A percentile compares a stretch with the other conserved stretches of the same genome.
Conservation (phyloP, 2,797 vertebrate species). For the Onychomys torridus region DNA sequence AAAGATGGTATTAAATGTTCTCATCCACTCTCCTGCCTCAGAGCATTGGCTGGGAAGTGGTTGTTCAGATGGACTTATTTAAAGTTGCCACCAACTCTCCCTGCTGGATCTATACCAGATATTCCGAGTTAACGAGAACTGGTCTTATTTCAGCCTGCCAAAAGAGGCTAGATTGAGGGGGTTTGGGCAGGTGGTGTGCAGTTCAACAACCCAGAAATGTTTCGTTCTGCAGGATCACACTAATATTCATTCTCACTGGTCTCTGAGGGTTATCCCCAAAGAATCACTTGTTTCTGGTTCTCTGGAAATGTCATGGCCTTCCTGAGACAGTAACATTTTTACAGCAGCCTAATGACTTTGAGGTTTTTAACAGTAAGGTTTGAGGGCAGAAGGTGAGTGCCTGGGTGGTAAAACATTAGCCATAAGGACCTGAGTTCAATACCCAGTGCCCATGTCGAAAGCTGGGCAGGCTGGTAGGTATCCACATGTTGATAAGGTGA, state of each 20-base stretch:
- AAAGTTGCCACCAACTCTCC: neutral
- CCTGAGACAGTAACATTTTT: neutral
- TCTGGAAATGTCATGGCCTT: neutral
- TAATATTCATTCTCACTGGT: neutral
- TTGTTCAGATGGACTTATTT: neutral
- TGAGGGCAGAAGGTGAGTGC: neutral
- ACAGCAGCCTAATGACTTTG: neutral
- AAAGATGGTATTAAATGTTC: neutral
- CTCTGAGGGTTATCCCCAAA: neutral
- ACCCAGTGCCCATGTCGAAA: neutral
- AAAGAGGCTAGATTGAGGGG: neutral
- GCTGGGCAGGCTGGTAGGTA: neutral
- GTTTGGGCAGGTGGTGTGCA: neutral
- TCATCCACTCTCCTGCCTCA: neutral
- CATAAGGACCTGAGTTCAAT: neutral
- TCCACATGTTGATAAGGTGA: neutral
- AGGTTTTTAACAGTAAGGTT: neutral
- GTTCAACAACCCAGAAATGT: neutral
- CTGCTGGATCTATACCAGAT: neutral
- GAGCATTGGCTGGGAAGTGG: neutral
- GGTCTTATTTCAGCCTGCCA: conserved; percentile 1
- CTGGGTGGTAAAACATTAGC: neutral
- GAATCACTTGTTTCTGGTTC: neutral
- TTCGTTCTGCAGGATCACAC: neutral
- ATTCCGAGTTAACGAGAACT: neutral